phyloP scores from a whole-genome alignment of 1,140 invertebrate genomes.

The Caligus rogercresseyi region DNA sequence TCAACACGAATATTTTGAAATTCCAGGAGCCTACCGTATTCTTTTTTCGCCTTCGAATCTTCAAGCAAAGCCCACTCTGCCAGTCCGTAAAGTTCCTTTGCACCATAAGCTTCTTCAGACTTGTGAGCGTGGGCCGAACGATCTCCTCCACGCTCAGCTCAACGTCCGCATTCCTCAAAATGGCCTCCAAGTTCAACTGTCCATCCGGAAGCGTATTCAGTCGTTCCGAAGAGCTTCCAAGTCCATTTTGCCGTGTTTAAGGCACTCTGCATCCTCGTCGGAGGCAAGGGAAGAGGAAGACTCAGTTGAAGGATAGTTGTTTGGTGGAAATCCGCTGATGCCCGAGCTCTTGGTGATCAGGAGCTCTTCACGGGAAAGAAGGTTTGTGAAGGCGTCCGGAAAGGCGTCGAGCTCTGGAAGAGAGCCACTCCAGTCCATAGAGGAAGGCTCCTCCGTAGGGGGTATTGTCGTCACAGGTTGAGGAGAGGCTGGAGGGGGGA shows the following conservation, averaged over 20 bases:
- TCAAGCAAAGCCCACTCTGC: constrained; percentile 7
- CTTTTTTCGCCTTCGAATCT: constrained; percentile 11
- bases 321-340: no score
- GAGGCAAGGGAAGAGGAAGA: background rate
- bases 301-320: background rate
- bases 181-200: constrained; percentile 1
- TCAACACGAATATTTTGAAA: no score
- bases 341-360: no score
- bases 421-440: background rate
- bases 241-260: background rate
- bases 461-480: background rate
- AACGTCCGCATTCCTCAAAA: constrained; percentile 5
- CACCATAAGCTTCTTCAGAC: constrained; percentile 11
- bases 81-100: constrained; percentile 7
- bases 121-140: constrained; percentile 3
- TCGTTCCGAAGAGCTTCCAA: constrained; percentile 1
- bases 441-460: background rate
- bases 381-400: background rate
- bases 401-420: background rate
- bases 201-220: constrained; percentile 9
- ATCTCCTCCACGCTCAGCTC: constrained; percentile 9
- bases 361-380: background rate
- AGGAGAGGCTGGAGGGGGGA: background rate
- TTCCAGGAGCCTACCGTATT: no score
- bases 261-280: background rate